Evolutionary conservation across 2,797 vertebrate species (phyloP).

Genomic region (Thalassophryne amazonica): DNA sequence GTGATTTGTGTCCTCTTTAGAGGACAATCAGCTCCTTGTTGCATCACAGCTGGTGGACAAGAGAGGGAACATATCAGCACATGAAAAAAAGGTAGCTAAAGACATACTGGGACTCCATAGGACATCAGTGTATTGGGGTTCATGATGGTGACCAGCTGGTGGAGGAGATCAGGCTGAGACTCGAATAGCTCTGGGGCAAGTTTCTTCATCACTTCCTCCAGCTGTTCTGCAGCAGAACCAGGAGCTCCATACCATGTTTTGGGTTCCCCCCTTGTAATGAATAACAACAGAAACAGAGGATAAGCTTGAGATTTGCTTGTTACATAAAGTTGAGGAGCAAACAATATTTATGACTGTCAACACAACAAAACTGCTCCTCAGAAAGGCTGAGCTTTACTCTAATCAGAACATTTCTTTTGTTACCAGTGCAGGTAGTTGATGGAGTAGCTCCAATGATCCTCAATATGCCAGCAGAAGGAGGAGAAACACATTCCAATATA

Average conservation of each 20-base stretch:
- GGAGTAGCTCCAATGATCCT: conserved; percentile 99
- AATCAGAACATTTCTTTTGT: not conserved
- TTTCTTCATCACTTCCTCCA: conserved; percentile 97
- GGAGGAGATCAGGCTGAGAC: conserved; percentile 91
- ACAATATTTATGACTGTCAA: not conserved
- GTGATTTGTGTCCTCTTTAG: not conserved
- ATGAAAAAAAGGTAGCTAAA: not conserved
- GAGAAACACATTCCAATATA: conserved; percentile 99
- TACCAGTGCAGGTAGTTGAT: conserved; percentile 99
- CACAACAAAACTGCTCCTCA: not conserved
- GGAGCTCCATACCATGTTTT: conserved; percentile 99
- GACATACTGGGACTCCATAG: conserved; percentile 89
- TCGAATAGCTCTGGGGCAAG: conserved; percentile 95
- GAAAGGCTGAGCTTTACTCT: not conserved
- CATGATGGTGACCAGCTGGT: conserved; percentile 97
- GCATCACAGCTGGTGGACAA: too few relatives aligned
- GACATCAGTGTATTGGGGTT: conserved; percentile 96
- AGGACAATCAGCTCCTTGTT: not conserved
- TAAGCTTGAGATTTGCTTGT: not conserved
- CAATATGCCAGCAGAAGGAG: conserved; percentile 99
- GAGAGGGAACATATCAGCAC: not conserved
- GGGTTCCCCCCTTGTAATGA: conserved; percentile 89
- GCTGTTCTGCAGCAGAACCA: conserved; percentile 92
- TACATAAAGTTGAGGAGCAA: not conserved
- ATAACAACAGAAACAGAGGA: not conserved